These are phyloP conservation scores for Zophobas morio DNA, from an alignment of 1,140 invertebrate genomes.

Conservation along the genomic window DNA sequence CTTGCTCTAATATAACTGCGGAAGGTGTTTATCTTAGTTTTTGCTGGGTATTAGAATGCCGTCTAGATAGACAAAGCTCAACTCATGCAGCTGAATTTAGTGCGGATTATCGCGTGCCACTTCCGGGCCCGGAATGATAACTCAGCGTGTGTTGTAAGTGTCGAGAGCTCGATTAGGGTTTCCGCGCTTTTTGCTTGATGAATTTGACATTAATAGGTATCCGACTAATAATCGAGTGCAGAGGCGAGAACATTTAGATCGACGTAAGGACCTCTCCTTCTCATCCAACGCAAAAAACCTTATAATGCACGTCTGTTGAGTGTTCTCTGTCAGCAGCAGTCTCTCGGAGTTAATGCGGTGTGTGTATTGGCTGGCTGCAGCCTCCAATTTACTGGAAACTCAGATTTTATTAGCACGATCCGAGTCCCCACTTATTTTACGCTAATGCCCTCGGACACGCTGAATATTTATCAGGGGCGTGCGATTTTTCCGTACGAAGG, in stretches of 20 bases:
- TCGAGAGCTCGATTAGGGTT: conserved; percentile 15
- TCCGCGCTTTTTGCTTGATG: conserved; percentile 36
- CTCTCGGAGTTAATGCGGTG: conserved; percentile 53
- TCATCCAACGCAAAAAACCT: conserved; percentile 21
- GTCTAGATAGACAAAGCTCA: too few species aligned
- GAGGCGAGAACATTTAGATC: conserved; percentile 46
- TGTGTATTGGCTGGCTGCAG: conserved; percentile 55
- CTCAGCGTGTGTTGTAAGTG: conserved; percentile 1
- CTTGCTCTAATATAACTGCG: too few species aligned
- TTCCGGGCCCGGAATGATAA: not conserved
- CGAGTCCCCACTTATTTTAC: conserved; percentile 31
- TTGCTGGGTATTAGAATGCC: too few species aligned
- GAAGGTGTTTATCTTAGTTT: too few species aligned
- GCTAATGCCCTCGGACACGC: conserved; percentile 41
- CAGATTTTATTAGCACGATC: conserved; percentile 57
- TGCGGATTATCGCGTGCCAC: too few species aligned
- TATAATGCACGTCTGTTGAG: conserved; percentile 45
- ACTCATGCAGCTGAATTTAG: too few species aligned
- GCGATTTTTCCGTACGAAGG: not conserved
- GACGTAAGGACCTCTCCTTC: conserved; percentile 25
- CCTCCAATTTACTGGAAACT: conserved; percentile 58
- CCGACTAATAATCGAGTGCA: conserved; percentile 31
- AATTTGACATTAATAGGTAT: conserved; percentile 43
- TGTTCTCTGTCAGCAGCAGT: conserved; percentile 49
- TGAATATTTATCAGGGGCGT: conserved; percentile 35